These are phyloP conservation scores for Kuschelorhynchus macadamiae DNA, from an alignment of 2,888 invertebrate species.

Conservation along the genomic window DNA sequence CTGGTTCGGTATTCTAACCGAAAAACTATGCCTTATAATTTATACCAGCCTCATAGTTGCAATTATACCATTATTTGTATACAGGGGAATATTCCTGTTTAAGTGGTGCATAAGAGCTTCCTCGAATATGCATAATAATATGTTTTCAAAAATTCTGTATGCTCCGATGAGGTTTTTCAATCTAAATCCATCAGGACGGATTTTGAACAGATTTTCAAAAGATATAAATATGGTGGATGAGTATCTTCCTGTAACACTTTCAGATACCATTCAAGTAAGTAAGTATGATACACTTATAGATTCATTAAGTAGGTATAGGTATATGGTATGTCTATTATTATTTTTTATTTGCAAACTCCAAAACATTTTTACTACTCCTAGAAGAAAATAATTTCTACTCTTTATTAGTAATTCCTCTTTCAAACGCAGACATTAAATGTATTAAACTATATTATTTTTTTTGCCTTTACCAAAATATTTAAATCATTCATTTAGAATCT, in stretches of 20 bases:
- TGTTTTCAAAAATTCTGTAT: constrained; percentile 56
- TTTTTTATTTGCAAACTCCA: too few species aligned
- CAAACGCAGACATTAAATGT: too few species aligned
- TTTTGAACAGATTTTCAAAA: constrained; percentile 81
- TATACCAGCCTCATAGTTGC: constrained; percentile 52
- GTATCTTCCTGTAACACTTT: constrained; percentile 69
- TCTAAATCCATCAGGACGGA: constrained; percentile 75
- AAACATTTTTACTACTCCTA: too few species aligned
- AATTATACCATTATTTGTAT: constrained; percentile 67
- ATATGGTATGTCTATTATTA: too few species aligned
- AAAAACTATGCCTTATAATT: constrained; percentile 65
- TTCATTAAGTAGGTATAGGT: too few species aligned
- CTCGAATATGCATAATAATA: constrained; percentile 69
- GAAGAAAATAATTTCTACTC: too few species aligned
- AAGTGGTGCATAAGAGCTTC: constrained; percentile 71
- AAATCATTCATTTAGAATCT: too few species aligned
- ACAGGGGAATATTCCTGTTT: constrained; percentile 71
- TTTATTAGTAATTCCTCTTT: too few species aligned
- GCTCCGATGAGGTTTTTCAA: constrained; percentile 80
- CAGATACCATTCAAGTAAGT: constrained; percentile 70
- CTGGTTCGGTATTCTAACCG: constrained; percentile 45
- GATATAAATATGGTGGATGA: constrained; percentile 77
- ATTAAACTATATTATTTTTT: too few species aligned
- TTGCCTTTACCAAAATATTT: too few species aligned
- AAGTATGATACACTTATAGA: too few species aligned